Evolutionary conservation across 1,140 invertebrate species (phyloP).

Genomic region (Lordiphosa clarofinis): DNA sequence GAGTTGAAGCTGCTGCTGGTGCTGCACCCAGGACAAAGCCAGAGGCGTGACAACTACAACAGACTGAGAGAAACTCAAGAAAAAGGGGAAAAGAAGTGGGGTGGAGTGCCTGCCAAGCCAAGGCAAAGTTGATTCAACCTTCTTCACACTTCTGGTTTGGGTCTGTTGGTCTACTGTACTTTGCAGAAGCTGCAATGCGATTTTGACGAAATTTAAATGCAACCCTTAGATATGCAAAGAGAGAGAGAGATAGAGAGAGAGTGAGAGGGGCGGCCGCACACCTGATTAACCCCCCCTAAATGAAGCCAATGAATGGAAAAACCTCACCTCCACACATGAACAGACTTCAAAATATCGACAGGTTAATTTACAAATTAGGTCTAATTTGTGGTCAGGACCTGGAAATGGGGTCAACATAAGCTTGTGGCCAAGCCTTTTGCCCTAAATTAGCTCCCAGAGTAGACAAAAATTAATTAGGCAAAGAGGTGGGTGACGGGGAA

Average conservation of each 20-base stretch:
- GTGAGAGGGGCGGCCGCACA: no score
- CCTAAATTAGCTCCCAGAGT: slow-evolving; percentile 7
- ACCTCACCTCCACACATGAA: slow-evolving; percentile 6
- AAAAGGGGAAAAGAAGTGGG: background rate
- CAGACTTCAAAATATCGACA: slow-evolving; percentile 24
- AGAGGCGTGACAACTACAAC: slow-evolving; percentile 54
- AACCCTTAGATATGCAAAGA: slow-evolving; percentile 6
- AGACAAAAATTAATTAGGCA: no score
- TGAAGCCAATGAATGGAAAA: slow-evolving; percentile 41
- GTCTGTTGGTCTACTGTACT: slow-evolving; percentile 15
- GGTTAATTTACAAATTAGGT: slow-evolving; percentile 45
- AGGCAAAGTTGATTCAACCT: slow-evolving; percentile 18
- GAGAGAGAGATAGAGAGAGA: no score
- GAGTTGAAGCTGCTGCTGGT: slow-evolving; percentile 23
- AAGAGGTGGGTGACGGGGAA: no score
- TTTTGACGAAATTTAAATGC: slow-evolving; percentile 3
- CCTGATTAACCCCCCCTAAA: slow-evolving; percentile 17
- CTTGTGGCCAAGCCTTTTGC: slow-evolving; percentile 14
- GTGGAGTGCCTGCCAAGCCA: background rate
- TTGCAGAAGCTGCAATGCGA: slow-evolving; percentile 15
- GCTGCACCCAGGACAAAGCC: slow-evolving; percentile 23
- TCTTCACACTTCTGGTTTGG: background rate
- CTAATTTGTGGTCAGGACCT: slow-evolving; percentile 46
- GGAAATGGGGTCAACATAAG: slow-evolving; percentile 40
- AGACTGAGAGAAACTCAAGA: background rate